phyloP scores from a whole-genome alignment of 2,797 vertebrate species.

The Luscinia luscinia region DNA sequence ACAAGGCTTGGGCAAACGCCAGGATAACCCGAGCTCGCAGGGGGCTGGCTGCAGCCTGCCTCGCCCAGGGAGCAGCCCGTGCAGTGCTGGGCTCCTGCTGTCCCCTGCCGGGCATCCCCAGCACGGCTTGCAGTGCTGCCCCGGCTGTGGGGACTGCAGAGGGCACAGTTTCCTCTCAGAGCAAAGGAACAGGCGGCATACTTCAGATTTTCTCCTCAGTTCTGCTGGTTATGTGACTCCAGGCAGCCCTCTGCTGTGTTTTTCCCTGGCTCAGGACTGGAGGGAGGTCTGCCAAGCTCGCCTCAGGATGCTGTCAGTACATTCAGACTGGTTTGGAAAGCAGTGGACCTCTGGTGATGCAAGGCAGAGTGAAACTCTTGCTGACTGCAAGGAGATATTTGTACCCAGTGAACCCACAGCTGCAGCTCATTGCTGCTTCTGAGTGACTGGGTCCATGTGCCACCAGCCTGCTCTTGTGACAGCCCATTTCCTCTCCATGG shows the following conservation, averaged over 20 bases:
- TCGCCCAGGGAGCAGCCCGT: fast-evolving
- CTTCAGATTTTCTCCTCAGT: background rate
- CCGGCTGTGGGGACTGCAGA: fast-evolving
- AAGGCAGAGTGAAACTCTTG: background rate
- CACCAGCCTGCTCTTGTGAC: background rate
- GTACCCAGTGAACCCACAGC: background rate
- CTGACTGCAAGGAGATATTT: background rate
- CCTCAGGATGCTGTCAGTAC: background rate
- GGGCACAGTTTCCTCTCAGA: fast-evolving
- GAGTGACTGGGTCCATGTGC: background rate
- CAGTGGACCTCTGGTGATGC: background rate
- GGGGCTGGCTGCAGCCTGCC: background rate
- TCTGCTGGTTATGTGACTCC: background rate
- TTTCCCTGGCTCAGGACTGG: background rate
- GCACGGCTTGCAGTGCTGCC: background rate
- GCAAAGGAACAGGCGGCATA: background rate
- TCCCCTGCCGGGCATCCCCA: constrained; percentile 41
- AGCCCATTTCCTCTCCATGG: background rate
- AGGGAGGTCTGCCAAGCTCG: background rate
- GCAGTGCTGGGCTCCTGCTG: background rate
- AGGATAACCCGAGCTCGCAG: background rate
- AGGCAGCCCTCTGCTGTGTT: background rate
- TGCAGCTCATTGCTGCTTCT: background rate
- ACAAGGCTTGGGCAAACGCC: background rate
- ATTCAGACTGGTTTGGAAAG: background rate